A percentile compares a stretch with the other conserved stretches of the same genome.
phyloP scores from a whole-genome alignment of 2,888 invertebrate genomes.

The Phorcus lineatus region DNA sequence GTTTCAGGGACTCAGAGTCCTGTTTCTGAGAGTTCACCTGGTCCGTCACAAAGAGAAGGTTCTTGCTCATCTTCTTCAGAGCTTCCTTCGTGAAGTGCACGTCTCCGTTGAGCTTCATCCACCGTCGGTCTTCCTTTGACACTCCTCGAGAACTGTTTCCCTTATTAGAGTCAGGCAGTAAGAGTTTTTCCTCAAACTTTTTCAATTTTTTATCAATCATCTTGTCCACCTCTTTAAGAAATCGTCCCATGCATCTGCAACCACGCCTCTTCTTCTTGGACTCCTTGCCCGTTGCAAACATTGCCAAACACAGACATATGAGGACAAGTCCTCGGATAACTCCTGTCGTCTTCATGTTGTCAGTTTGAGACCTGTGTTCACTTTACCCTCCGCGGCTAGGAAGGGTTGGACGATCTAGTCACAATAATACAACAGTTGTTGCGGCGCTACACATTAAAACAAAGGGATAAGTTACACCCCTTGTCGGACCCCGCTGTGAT shows the following conservation, averaged over 20 bases:
- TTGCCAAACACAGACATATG: background rate
- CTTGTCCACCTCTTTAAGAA: constrained; percentile 25
- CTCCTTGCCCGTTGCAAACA: background rate
- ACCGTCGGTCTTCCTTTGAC: constrained; percentile 10
- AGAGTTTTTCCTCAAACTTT: constrained; percentile 28
- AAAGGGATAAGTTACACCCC: background rate
- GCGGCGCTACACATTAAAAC: background rate
- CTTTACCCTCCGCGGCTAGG: background rate
- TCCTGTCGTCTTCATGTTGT: background rate
- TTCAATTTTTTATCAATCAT: constrained; percentile 27
- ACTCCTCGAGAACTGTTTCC: background rate
- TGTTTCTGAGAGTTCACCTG: constrained; percentile 23
- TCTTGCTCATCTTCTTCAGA: constrained; percentile 1
- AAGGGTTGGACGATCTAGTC: background rate
- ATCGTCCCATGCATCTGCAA: constrained; percentile 22
- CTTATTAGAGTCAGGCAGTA: background rate
- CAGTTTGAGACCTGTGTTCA: too few relatives aligned
- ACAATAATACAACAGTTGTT: background rate
- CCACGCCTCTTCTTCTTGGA: constrained; percentile 25
- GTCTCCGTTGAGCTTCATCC: constrained; percentile 26
- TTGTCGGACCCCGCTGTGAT: background rate
- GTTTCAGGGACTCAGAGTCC: background rate
- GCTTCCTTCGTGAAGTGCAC: constrained; percentile 26
- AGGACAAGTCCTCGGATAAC: background rate
- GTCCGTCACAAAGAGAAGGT: constrained; percentile 21